phyloP scores from a whole-genome alignment of 1,140 invertebrate species.

The Argopecten irradians region DNA sequence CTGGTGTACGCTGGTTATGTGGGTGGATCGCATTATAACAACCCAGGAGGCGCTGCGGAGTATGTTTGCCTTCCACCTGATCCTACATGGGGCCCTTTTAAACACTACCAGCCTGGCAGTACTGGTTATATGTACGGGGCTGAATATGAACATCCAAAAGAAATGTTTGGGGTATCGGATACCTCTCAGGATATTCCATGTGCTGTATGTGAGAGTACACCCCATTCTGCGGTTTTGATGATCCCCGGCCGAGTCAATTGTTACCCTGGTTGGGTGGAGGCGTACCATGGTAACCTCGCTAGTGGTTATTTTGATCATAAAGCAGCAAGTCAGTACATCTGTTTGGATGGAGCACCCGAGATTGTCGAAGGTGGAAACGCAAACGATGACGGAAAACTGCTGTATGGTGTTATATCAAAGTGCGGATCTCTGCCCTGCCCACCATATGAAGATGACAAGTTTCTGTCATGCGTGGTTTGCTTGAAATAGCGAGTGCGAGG shows the following conservation, averaged over 20 bases:
- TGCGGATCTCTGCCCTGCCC: slow-evolving; percentile 52
- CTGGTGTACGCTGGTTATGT: too few relatives aligned
- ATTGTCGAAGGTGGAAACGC: slow-evolving; percentile 31
- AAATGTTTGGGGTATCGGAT: too few relatives aligned
- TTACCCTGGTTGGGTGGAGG: slow-evolving; percentile 49
- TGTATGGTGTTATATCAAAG: slow-evolving; percentile 45
- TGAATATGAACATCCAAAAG: too few relatives aligned
- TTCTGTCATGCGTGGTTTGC: slow-evolving; percentile 34
- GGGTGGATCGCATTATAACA: too few relatives aligned
- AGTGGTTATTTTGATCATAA: slow-evolving; percentile 36
- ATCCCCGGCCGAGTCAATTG: slow-evolving; percentile 58
- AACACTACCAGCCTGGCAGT: too few relatives aligned
- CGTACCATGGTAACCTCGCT: slow-evolving; percentile 61
- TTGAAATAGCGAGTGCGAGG: too few relatives aligned
- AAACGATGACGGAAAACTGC: slow-evolving; percentile 50
- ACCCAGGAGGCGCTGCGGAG: too few relatives aligned
- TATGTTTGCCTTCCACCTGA: too few relatives aligned
- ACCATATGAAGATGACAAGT: too few relatives aligned
- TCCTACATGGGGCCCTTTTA: too few relatives aligned
- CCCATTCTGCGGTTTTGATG: slow-evolving; percentile 48
- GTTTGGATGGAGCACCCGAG: slow-evolving; percentile 56
- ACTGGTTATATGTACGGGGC: too few relatives aligned
- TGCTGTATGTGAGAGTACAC: slow-evolving; percentile 36
- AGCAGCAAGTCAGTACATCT: slow-evolving; percentile 47
- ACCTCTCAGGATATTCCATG: slow-evolving; percentile 53